phyloP scores from a whole-genome alignment of 2,797 vertebrate species.

The Lates japonicus region DNA sequence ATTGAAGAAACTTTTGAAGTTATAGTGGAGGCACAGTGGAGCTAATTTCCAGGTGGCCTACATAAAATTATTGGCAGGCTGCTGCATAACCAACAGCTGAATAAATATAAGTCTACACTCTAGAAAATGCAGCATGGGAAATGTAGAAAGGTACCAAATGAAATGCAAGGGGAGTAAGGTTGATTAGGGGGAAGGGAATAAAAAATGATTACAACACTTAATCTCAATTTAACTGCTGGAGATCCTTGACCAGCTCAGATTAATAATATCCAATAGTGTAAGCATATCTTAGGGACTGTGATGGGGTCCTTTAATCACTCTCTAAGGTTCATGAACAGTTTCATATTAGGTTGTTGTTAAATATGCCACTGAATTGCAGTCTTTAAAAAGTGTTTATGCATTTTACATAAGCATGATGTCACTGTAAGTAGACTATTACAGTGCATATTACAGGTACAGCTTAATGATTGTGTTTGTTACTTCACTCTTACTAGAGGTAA shows the following conservation, averaged over 20 bases:
- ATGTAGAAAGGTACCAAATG: constrained; percentile 48
- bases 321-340: constrained; percentile 25
- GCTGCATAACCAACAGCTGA: constrained; percentile 33
- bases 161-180: constrained; percentile 24
- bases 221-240: constrained; percentile 47
- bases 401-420: constrained; percentile 7
- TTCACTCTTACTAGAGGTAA: not conserved
- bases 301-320: constrained; percentile 39
- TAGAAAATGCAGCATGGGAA: constrained; percentile 39
- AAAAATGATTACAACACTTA: constrained; percentile 43
- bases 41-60: constrained; percentile 63
- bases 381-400: constrained; percentile 11
- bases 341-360: constrained; percentile 18
- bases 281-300: constrained; percentile 22
- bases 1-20: constrained; percentile 24
- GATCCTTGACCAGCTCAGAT: constrained; percentile 31
- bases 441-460: not conserved
- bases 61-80: constrained; percentile 57
- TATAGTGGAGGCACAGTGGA: constrained; percentile 7
- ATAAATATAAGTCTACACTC: constrained; percentile 30
- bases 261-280: not conserved
- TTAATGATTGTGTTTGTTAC: not conserved
- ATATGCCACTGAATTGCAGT: constrained; percentile 8
- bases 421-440: not conserved
- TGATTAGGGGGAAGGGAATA: constrained; percentile 25